A percentile compares a stretch with the other conserved stretches of the same genome.
phyloP scores from a whole-genome alignment of 1,140 invertebrate species.

The Druon quercuslanigerum region DNA sequence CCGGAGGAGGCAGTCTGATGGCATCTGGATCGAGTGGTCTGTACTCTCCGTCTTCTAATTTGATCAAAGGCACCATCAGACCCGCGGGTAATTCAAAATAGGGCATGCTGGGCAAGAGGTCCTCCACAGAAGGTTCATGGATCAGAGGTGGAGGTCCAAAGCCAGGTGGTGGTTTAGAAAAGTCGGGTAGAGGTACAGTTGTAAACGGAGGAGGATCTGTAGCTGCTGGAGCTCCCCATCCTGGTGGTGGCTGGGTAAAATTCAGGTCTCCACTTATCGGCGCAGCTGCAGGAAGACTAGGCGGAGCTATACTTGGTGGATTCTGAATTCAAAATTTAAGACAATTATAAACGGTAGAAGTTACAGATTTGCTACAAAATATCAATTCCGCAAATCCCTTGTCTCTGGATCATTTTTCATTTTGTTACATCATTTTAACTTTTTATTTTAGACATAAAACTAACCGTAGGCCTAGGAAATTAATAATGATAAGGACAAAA shows the following conservation, averaged over 20 bases:
- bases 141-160: constrained; percentile 78
- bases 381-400: too few species aligned
- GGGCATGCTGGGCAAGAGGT: constrained; percentile 91
- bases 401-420: too few species aligned
- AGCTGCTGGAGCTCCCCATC: constrained; percentile 66
- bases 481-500: too few species aligned
- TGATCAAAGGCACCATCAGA: constrained; percentile 94
- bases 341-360: neutral
- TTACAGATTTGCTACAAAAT: too few species aligned
- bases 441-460: too few species aligned
- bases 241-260: constrained; percentile 78
- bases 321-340: constrained; percentile 40
- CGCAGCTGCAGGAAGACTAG: constrained; percentile 54
- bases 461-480: too few species aligned
- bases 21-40: constrained; percentile 91
- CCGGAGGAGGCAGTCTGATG: constrained; percentile 93
- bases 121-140: constrained; percentile 78
- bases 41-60: constrained; percentile 94
- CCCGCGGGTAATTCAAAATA: constrained; percentile 98
- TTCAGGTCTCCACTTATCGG: constrained; percentile 68
- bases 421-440: too few species aligned
- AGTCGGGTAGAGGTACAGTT: constrained; percentile 83
- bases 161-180: constrained; percentile 90
- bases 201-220: constrained; percentile 66
- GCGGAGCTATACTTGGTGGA: constrained; percentile 53